Conservation (phyloP, 2,113 vertebrate genomes). For the Genyomyrus donnyi region DNA sequence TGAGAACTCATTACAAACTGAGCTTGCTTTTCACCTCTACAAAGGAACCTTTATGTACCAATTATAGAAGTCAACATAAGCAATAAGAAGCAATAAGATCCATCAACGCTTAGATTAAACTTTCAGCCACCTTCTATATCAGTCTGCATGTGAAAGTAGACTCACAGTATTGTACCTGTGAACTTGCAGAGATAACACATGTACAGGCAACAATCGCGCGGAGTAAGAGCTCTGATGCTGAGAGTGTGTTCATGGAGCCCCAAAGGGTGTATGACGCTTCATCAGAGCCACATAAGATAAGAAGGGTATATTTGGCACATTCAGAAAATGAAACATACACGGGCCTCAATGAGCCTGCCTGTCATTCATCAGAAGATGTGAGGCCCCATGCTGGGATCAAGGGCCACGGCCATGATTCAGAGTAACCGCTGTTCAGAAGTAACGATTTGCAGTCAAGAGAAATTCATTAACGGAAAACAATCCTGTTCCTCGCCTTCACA, state of each 20-base stretch:
- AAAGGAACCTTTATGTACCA: constrained; percentile 9
- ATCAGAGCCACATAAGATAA: not conserved
- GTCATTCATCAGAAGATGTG: not conserved
- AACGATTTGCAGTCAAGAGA: not conserved
- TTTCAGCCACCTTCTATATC: not conserved
- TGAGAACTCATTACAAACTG: not conserved
- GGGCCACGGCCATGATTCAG: not conserved
- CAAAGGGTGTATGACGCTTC: not conserved
- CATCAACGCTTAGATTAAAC: not conserved
- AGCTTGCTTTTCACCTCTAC: not conserved
- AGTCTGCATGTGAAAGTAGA: not conserved
- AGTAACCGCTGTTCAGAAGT: not conserved
- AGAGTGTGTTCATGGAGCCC: not conserved
- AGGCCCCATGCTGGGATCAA: not conserved
- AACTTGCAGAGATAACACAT: not conserved
- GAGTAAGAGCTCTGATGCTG: not conserved
- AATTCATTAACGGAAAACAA: not conserved
- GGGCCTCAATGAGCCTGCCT: not conserved
- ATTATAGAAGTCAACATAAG: constrained; percentile 10
- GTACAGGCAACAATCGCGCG: not conserved
- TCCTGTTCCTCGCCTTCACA: not conserved
- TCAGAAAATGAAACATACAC: not conserved
- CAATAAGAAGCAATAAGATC: not conserved
- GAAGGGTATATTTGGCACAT: not conserved
- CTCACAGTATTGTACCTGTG: not conserved